Evolutionary conservation across 2,888 invertebrate genomes (phyloP), one percentile per base, ranked within the genome.

Genomic region (Lochmaea capreae): DNA sequence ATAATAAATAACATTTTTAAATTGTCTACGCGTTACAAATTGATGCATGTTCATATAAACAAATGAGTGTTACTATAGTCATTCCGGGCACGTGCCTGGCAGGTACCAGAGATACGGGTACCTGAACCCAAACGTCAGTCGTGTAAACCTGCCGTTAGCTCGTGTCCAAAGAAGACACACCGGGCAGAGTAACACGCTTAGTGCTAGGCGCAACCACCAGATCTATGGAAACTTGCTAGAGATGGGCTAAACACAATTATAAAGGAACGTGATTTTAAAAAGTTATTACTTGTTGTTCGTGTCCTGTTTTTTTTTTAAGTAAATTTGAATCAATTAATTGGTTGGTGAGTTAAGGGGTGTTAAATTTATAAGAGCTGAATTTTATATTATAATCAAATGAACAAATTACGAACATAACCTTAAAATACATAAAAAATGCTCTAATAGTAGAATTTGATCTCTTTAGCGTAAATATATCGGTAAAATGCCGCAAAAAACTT

Each of bases 101-200:
- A 63, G 62, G 62, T 63, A 63, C 62, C 43, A 42, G n/a, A 16
- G 26, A 63, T 63, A 63, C 62, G 62, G 62, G 62, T 63, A 63
- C 62, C 39, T 33, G 61, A 61, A 61, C 61, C 16, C 33, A 18
- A 16, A 42, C 43, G 62, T 43, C 11, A 12, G 43, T 63, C 62
- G 43, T 63, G 62, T 63, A 63, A 43, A 43, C 62, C 42, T 42
- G 62, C 43, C 62, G 62, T 43, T 63, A 63, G 43, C 62, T 63
- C 62, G 62, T 63, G 62, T 63, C 16, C 16, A 43, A 42, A 63
- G 43, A 43, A 26, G 9, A 39, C 1, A 16, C 39, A 39, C 61
- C 26, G 26, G 58, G 26, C 58, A 58, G 18, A 26, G 26, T 6
- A 26, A 26, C 58, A 58, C 58, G 26, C 58, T 58, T 58, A 3